phyloP scores from a whole-genome alignment of 2,888 invertebrate genomes.

The Hirtodrosophila confusa region DNA sequence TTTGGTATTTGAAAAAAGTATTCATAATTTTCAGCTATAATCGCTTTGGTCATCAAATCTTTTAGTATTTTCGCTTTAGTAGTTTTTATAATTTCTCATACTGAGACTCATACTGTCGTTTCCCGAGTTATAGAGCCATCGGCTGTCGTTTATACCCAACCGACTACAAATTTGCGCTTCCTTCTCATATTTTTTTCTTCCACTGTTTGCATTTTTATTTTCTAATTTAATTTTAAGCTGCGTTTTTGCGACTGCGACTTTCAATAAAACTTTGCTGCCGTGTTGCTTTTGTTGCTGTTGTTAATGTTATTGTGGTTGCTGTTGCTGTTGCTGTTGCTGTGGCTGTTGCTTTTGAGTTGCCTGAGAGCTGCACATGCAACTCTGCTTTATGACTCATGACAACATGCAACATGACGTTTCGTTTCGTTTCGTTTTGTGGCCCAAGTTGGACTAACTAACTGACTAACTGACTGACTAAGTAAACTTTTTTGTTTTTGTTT shows the following conservation, averaged over 20 bases:
- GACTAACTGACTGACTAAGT: conserved; percentile 53
- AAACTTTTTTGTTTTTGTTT: conserved; percentile 24
- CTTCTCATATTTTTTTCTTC: conserved; percentile 31
- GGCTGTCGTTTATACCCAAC: conserved; percentile 1
- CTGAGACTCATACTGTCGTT: too few relatives aligned
- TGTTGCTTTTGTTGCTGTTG: conserved; percentile 32
- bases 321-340: conserved; percentile 19
- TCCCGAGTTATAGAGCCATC: conserved; percentile 25
- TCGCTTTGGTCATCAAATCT: too few relatives aligned
- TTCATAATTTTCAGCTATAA: too few relatives aligned
- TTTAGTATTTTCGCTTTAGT: too few relatives aligned
- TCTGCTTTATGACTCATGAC: conserved; percentile 80
- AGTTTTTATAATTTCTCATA: too few relatives aligned
- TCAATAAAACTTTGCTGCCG: conserved; percentile 59
- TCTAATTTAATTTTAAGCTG: conserved; percentile 70
- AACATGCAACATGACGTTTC: conserved; percentile 78
- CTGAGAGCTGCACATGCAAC: conserved; percentile 68
- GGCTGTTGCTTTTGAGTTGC: conserved; percentile 22
- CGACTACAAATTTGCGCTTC: conserved; percentile 39
- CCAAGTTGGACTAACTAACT: conserved; percentile 39
- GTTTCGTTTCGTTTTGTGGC: conserved; percentile 54
- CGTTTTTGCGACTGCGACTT: conserved; percentile 56
- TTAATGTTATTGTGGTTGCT: conserved; percentile 5
- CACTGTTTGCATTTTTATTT: conserved; percentile 58
- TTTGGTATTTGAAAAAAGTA: too few relatives aligned